Evolutionary conservation across 2,888 invertebrate genomes (phyloP), one percentile per base, ranked within the genome.

Genomic region (Platynereis dumerilii): DNA sequence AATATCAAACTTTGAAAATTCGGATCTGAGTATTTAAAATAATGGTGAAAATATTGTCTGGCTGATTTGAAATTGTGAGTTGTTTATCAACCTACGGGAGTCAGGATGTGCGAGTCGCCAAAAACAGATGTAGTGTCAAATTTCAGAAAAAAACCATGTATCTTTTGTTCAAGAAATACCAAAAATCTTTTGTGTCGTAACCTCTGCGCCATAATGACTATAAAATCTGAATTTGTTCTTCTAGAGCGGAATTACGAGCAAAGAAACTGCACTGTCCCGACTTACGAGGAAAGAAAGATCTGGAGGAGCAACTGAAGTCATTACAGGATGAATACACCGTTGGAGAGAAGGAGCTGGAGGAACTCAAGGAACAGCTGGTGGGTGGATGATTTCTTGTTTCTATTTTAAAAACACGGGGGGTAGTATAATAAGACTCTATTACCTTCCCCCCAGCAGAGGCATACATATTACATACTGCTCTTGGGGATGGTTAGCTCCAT

Each of bases 161-260:
- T n/a, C n/a, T n/a, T n/a, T n/a, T n/a, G n/a, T n/a, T n/a, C n/a
- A n/a, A n/a, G n/a, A n/a, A n/a, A n/a, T n/a, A n/a, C n/a, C n/a
- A n/a, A n/a, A n/a, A n/a, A n/a, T n/a, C n/a, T n/a, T n/a, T n/a
- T n/a, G n/a, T n/a, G n/a, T n/a, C n/a, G n/a, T n/a, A n/a, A n/a
- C n/a, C n/a, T n/a, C n/a, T n/a, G n/a, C n/a, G n/a, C n/a, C n/a
- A n/a, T n/a, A n/a, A n/a, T n/a, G n/a, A n/a, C n/a, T n/a, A n/a
- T n/a, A n/a, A n/a, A n/a, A n/a, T n/a, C n/a, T n/a, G n/a, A n/a
- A n/a, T n/a, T n/a, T n/a, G n/a, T n/a, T n/a, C n/a, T n/a, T 26
- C 1, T 57, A 63, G 63, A 34, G 53, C 63, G 2, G 63, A 63
- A 44, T 28, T 57, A 28, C 63, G 63, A 22, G 48, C 52, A 44